These are phyloP conservation scores for Nomia melanderi DNA, from an alignment of 1,140 invertebrate genomes.

Conservation along the genomic window DNA sequence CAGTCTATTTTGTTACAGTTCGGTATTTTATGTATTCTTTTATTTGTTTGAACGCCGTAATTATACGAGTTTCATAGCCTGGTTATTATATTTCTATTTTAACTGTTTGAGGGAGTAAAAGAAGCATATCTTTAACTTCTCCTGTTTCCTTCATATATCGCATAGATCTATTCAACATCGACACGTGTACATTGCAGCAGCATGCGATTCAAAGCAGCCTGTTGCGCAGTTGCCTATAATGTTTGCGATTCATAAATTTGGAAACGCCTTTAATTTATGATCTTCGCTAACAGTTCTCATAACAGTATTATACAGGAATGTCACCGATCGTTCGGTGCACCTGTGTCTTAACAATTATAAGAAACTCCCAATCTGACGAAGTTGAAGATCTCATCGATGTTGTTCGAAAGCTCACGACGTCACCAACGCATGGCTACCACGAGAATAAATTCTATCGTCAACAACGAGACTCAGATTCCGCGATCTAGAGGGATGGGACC, in stretches of 20 bases:
- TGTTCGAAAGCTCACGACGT: slow-evolving; percentile 54
- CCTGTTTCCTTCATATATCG: neutral
- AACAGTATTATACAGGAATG: neutral
- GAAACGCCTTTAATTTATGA: neutral
- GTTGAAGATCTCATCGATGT: neutral
- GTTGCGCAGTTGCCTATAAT: slow-evolving; percentile 17
- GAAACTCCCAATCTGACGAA: neutral
- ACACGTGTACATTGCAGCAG: neutral
- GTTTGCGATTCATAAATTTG: neutral
- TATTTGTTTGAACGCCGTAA: too few relatives aligned
- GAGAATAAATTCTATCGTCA: slow-evolving; percentile 22
- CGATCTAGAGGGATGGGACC: slow-evolving; percentile 53
- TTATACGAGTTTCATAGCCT: too few relatives aligned
- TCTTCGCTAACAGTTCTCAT: neutral
- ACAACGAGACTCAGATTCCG: neutral
- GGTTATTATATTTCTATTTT: too few relatives aligned
- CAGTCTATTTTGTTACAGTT: too few relatives aligned
- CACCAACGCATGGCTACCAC: slow-evolving; percentile 57
- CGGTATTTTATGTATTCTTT: too few relatives aligned
- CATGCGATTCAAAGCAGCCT: slow-evolving; percentile 19
- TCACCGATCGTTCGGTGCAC: too few relatives aligned
- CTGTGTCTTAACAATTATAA: neutral
- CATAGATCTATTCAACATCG: neutral
- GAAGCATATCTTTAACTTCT: neutral
- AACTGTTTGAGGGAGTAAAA: neutral